Evolutionary conservation across 37 sponge, comb jelly and placozoan species (phyloP), one percentile per base, ranked within the genome.

Genomic region (Tethya wilhelma): DNA sequence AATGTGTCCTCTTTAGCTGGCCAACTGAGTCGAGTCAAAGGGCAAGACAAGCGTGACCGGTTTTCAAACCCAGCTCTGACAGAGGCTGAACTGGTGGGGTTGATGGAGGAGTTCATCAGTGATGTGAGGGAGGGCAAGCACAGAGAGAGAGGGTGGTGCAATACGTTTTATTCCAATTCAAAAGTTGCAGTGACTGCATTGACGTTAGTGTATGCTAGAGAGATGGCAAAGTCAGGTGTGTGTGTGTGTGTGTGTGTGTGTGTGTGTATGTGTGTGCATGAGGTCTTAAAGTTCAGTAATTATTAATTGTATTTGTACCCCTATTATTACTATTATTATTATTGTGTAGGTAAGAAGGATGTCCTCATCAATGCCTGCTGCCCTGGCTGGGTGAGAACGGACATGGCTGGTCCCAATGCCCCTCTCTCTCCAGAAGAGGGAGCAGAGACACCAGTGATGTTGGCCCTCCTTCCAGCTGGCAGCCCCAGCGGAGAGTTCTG

Each of bases 401-500:
- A 95, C 80, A 91, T 91, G 91, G 43, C 96, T 2, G 72, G 83
- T 23, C 64, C 45, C 38, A 79, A 72, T n/a, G 90, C 87, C 0
- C 78, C 66, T 36, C 56, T 79, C 34, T 80, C 88, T 46, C 83
- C 93, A 31, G 96, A 91, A 29, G 69, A 96, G 73, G 96, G 96
- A 53, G 96, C 96, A 31, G 93, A 83, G 28, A 96, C 92, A 38
- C 93, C 93, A 3, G 83, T 84, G 6, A 11, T 67, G 38, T 53
- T 86, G 22, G 78, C 83, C 53, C 62, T 86, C 9, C 79, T 96
- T 0, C 96, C 93, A 31, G 37, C 69, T 36, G 90, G 85, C 0
- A 62, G 81, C 23, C 86, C 91, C 14, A 86, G 26, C 44, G 96
- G 96, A 22, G 59, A 87, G 53, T 96, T 96, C 78, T 96, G 89